phyloP scores from a whole-genome alignment of 2,113 vertebrate genomes.

The Hirundichthys speculiger region DNA sequence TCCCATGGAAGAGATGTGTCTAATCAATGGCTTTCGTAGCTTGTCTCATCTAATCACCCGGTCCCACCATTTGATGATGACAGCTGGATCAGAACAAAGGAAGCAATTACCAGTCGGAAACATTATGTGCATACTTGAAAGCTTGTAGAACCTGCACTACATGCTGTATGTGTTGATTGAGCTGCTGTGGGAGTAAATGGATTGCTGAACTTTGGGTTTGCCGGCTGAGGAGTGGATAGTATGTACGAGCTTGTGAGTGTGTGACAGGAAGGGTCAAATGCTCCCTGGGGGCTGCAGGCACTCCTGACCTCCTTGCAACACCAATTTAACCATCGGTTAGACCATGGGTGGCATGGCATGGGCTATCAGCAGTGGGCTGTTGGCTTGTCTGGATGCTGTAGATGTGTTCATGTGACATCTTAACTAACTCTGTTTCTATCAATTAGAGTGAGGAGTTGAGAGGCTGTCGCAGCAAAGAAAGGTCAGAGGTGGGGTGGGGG shows the following conservation, averaged over 20 bases:
- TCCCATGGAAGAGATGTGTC: slow-evolving; percentile 59
- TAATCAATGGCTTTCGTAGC: slow-evolving; percentile 70
- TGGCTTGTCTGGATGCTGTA: slow-evolving; percentile 47
- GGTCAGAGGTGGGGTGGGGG: slow-evolving; percentile 51
- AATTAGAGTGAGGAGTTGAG: slow-evolving; percentile 69
- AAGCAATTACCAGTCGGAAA: slow-evolving; percentile 64
- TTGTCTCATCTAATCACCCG: slow-evolving; percentile 71
- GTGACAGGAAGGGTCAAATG: slow-evolving; percentile 73
- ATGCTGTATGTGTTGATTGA: slow-evolving; percentile 59
- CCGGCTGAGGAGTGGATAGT: slow-evolving; percentile 28
- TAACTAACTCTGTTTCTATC: slow-evolving; percentile 79
- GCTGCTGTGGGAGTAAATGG: slow-evolving; percentile 45
- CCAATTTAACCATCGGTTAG: slow-evolving; percentile 74
- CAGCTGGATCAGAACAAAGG: slow-evolving; percentile 46
- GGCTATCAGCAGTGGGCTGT: slow-evolving; percentile 60
- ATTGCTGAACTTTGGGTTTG: slow-evolving; percentile 21
- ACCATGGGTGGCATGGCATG: slow-evolving; percentile 38
- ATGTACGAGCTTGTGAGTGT: slow-evolving; percentile 32
- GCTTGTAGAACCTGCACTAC: slow-evolving; percentile 17
- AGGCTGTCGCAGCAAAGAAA: slow-evolving; percentile 27
- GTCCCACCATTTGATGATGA: slow-evolving; percentile 68
- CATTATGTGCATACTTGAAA: slow-evolving; percentile 37
- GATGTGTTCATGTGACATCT: slow-evolving; percentile 78
- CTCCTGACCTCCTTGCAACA: slow-evolving; percentile 70
- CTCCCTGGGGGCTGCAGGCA: slow-evolving; percentile 44